phyloP scores from a whole-genome alignment of 2,797 vertebrate species.

The Rachycentron canadum region DNA sequence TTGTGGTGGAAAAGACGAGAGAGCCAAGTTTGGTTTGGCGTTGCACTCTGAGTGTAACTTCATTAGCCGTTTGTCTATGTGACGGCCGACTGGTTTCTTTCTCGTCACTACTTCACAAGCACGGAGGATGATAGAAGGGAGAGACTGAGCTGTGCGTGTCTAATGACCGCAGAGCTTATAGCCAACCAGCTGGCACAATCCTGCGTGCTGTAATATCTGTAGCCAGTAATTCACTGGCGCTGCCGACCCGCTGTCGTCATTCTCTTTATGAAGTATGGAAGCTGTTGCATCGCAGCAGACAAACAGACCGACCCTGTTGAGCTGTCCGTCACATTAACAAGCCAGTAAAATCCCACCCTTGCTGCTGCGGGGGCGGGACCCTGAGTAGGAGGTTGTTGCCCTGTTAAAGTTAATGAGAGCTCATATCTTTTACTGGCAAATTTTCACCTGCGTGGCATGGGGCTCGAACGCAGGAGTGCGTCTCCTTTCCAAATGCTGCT shows the following conservation, averaged over 20 bases:
- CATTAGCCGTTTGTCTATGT: slow-evolving; percentile 34
- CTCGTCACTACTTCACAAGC: slow-evolving; percentile 49
- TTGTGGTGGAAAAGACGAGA: slow-evolving; percentile 37
- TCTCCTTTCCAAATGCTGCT: slow-evolving; percentile 57
- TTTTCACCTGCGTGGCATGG: slow-evolving; percentile 76
- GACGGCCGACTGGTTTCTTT: slow-evolving; percentile 28
- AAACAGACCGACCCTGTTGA: slow-evolving; percentile 36
- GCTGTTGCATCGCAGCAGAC: slow-evolving; percentile 50
- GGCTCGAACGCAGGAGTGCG: slow-evolving; percentile 39
- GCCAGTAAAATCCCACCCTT: slow-evolving; percentile 74
- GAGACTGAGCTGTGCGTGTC: slow-evolving; percentile 66
- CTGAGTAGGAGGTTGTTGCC: slow-evolving; percentile 62
- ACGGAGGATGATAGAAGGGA: slow-evolving; percentile 49
- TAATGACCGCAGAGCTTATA: slow-evolving; percentile 54
- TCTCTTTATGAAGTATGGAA: slow-evolving; percentile 52
- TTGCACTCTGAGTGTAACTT: slow-evolving; percentile 13
- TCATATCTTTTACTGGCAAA: slow-evolving; percentile 81
- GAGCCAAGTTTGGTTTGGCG: not conserved
- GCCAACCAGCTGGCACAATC: slow-evolving; percentile 63
- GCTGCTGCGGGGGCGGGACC: slow-evolving; percentile 69
- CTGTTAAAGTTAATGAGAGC: slow-evolving; percentile 77
- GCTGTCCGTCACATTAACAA: slow-evolving; percentile 77
- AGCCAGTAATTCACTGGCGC: slow-evolving; percentile 70
- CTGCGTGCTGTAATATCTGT: slow-evolving; percentile 66
- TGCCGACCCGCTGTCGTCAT: slow-evolving; percentile 67